Percentiles rank a stretch among this genome's conserved stretches.
Conservation (phyloP, 1,140 invertebrate genomes). For the Calliopsis andreniformis region DNA sequence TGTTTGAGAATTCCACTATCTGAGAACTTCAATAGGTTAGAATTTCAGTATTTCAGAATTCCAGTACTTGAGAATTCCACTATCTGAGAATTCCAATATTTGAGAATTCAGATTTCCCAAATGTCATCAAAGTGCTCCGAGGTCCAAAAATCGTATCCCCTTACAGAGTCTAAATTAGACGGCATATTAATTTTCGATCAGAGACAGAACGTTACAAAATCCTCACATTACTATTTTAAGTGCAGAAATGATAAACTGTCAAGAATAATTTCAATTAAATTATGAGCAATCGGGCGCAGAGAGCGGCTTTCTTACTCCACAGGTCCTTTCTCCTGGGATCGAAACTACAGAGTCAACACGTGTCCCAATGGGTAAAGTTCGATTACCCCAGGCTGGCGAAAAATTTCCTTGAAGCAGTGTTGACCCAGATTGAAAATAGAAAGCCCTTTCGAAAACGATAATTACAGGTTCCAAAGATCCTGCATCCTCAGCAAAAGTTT, state of each 20-base stretch:
- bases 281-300: slow-evolving; percentile 12
- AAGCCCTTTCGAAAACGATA: neutral
- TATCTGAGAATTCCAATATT: too few species aligned
- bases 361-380: neutral
- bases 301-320: slow-evolving; percentile 27
- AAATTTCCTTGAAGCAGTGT: neutral
- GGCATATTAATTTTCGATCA: neutral
- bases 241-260: slow-evolving; percentile 1
- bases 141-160: too few species aligned
- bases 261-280: slow-evolving; percentile 37
- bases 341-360: slow-evolving; percentile 9
- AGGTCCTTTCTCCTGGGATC: slow-evolving; percentile 36
- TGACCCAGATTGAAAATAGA: neutral
- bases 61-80: too few species aligned
- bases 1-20: too few species aligned
- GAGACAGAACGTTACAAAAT: neutral
- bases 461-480: neutral
- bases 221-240: too few species aligned
- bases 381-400: neutral
- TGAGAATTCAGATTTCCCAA: too few species aligned
- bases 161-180: too few species aligned
- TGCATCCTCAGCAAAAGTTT: neutral
- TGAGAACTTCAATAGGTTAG: too few species aligned
- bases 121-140: too few species aligned
- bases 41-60: too few species aligned